These are phyloP conservation scores for Holotrichia oblita DNA, from an alignment of 1,140 invertebrate species.

Conservation along the genomic window DNA sequence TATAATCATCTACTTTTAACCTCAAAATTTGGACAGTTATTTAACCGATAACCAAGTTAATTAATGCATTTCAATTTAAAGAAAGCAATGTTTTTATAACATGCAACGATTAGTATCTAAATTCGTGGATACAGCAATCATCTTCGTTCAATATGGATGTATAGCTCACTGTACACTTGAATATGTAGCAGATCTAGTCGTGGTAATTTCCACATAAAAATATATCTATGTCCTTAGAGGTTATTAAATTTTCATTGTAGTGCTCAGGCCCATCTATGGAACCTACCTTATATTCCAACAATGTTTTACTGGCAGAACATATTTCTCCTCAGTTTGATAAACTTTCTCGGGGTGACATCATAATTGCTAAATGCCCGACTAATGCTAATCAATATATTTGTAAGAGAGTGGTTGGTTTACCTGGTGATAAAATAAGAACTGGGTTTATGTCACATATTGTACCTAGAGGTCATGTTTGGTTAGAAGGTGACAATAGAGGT, in stretches of 20 bases:
- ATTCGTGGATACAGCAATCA: conserved; percentile 50
- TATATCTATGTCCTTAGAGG: neutral
- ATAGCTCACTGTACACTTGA: conserved; percentile 79
- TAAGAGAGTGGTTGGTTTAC: conserved; percentile 81
- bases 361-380: conserved; percentile 81
- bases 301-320: conserved; percentile 85
- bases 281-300: conserved; percentile 82
- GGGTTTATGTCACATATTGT: conserved; percentile 66
- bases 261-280: conserved; percentile 92
- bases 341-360: conserved; percentile 81
- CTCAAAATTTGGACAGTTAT: no score
- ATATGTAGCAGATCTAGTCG: conserved; percentile 80
- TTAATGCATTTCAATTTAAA: no score
- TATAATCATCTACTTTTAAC: no score
- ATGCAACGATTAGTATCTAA: conserved; percentile 41
- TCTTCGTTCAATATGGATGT: conserved; percentile 74
- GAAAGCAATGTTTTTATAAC: no score
- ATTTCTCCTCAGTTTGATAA: conserved; percentile 71
- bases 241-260: no score
- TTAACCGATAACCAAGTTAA: no score
- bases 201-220: conserved; percentile 68
- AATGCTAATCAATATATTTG: conserved; percentile 85
- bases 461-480: conserved; percentile 89
- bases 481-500: conserved; percentile 90
- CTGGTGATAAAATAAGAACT: conserved; percentile 76